These are phyloP conservation scores for Sorex fumeus DNA, from an alignment of 2,113 vertebrate species.

Conservation along the genomic window DNA sequence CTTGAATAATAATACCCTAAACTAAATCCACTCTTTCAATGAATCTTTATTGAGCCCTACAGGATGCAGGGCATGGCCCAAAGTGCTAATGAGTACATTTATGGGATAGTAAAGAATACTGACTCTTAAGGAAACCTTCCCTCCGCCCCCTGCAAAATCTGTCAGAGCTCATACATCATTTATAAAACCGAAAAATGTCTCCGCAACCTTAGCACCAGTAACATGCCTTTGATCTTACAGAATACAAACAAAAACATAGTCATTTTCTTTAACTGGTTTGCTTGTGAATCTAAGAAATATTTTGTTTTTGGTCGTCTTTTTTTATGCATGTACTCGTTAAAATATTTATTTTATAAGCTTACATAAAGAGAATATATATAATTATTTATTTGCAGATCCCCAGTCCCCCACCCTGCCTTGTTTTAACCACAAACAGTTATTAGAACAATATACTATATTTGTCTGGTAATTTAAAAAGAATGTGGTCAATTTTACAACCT, in stretches of 20 bases:
- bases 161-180: conserved; percentile 73
- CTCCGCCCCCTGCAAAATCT: conserved; percentile 52
- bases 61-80: conserved; percentile 69
- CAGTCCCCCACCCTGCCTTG: background rate
- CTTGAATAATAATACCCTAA: conserved; percentile 77
- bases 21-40: conserved; percentile 73
- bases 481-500: conserved; percentile 29
- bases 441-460: background rate
- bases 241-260: conserved; percentile 63
- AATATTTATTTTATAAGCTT: conserved; percentile 13
- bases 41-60: conserved; percentile 74
- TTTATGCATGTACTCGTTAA: background rate
- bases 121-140: conserved; percentile 71
- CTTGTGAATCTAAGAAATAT: background rate
- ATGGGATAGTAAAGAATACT: conserved; percentile 80
- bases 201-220: conserved; percentile 16
- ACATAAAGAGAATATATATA: conserved; percentile 26
- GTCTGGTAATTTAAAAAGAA: conserved; percentile 44
- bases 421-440: conserved; percentile 42
- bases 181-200: conserved; percentile 67
- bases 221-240: conserved; percentile 59
- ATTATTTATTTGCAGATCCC: conserved; percentile 25
- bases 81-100: conserved; percentile 81
- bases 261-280: conserved; percentile 21
- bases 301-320: background rate